Evolutionary conservation across 2,113 vertebrate genomes (phyloP).

Genomic region (Caloenas nicobarica): DNA sequence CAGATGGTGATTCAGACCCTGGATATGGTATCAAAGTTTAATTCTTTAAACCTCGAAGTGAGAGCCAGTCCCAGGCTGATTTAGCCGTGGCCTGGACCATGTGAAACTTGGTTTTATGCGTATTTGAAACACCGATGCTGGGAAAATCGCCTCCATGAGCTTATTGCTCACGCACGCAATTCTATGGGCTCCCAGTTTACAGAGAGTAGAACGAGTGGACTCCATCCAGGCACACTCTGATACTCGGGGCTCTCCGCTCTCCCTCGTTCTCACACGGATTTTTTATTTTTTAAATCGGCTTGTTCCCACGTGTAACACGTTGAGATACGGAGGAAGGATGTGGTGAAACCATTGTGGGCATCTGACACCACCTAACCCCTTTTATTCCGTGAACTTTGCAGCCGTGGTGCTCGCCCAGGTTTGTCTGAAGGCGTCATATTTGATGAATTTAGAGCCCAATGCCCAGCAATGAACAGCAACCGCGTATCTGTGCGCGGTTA

Average conservation of each 20-base stretch:
- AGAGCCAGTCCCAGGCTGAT: not conserved
- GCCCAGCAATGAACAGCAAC: not conserved
- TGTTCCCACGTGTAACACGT: not conserved
- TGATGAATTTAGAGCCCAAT: not conserved
- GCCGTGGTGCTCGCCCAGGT: not conserved
- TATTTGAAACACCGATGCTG: not conserved
- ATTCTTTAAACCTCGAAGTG: not conserved
- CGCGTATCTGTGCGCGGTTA: not conserved
- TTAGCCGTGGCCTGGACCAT: not conserved
- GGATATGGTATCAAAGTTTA: constrained; percentile 1
- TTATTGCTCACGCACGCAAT: not conserved
- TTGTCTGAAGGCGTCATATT: too few relatives aligned
- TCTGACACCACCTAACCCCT: not conserved
- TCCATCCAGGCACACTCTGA: not conserved
- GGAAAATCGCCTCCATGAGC: not conserved
- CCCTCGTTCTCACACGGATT: not conserved
- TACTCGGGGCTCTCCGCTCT: rapidly evolving
- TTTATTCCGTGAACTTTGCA: not conserved
- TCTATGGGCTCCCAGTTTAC: not conserved
- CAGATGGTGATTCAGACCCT: not conserved
- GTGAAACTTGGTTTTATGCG: not conserved
- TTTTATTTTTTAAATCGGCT: rapidly evolving
- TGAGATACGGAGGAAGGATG: not conserved
- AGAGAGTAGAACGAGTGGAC: not conserved
- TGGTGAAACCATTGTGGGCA: not conserved